Evolutionary conservation across 2,113 vertebrate species (phyloP).

Genomic region (Plectropomus leopardus): DNA sequence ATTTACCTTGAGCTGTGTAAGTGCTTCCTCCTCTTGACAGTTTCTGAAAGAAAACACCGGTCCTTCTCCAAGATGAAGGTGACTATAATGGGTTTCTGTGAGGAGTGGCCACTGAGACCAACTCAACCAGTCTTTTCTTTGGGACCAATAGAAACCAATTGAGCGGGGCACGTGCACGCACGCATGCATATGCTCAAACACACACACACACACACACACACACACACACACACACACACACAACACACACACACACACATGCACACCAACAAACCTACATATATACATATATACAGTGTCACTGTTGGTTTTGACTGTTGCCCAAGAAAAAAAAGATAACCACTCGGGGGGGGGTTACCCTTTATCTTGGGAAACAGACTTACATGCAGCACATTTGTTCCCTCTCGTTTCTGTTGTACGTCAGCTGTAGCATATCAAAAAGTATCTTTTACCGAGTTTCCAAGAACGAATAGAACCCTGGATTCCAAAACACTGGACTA

Average conservation of each 20-base stretch:
- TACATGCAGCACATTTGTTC: neutral
- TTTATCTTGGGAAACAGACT: conserved; percentile 23
- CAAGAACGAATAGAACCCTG: too few relatives aligned
- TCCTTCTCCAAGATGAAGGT: neutral
- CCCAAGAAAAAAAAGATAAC: conserved; percentile 30
- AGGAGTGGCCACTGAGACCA: conserved; percentile 54
- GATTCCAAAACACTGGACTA: too few relatives aligned
- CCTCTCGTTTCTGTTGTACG: neutral
- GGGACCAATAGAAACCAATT: conserved; percentile 24
- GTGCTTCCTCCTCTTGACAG: conserved; percentile 14
- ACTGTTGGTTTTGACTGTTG: neutral
- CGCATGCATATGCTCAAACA: neutral
- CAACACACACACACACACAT: neutral
- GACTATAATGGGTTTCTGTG: conserved; percentile 21
- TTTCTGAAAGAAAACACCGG: neutral
- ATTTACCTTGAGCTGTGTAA: conserved; percentile 33
- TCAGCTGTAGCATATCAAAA: neutral
- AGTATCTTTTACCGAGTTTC: too few relatives aligned
- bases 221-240: neutral
- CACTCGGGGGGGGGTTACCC: neutral
- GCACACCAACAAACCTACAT: neutral
- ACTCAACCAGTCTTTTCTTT: conserved; percentile 28
- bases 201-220: neutral
- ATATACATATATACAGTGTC: neutral
- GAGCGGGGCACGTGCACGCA: neutral